phyloP scores from a whole-genome alignment of 2,797 vertebrate genomes.

The Pteropus rufus region DNA sequence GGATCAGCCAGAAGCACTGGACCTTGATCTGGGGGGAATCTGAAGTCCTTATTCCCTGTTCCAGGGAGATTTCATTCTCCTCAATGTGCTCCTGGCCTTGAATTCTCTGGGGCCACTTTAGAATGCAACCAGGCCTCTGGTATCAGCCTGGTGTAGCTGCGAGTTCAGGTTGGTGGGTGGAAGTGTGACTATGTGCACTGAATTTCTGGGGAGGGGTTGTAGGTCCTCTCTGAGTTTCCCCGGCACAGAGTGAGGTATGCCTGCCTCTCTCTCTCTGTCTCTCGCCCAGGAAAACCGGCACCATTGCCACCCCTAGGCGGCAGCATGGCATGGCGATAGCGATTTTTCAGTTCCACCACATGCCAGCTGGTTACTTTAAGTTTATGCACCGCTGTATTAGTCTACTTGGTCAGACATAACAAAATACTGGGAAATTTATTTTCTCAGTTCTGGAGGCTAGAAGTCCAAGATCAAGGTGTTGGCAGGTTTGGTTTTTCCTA shows the following conservation, averaged over 20 bases:
- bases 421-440: neutral
- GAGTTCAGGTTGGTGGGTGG: too few species aligned
- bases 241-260: neutral
- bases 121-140: neutral
- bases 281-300: neutral
- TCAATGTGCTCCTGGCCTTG: neutral
- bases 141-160: neutral
- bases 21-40: neutral
- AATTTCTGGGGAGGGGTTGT: rapidly evolving
- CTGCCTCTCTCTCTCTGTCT: rapidly evolving
- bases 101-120: neutral
- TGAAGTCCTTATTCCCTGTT: neutral
- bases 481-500: neutral
- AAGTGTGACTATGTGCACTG: rapidly evolving
- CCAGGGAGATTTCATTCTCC: neutral
- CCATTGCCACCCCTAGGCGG: neutral
- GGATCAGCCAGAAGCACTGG: neutral
- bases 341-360: neutral
- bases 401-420: neutral
- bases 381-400: neutral
- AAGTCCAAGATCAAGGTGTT: neutral
- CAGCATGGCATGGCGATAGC: neutral
- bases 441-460: neutral
- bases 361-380: neutral
- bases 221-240: neutral